phyloP scores from a whole-genome alignment of 2,113 vertebrate species.

The Mus pahari region DNA sequence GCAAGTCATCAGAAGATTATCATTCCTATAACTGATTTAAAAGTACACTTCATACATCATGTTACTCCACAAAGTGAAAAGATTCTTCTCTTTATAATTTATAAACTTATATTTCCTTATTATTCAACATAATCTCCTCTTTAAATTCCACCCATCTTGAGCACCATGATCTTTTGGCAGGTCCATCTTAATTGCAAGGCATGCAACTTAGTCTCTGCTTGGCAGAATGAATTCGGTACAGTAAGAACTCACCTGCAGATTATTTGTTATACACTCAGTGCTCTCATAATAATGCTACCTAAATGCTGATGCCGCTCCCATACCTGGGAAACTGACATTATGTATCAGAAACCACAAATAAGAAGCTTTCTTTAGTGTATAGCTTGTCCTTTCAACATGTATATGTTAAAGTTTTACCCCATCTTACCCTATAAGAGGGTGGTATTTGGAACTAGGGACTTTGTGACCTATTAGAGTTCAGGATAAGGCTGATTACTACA shows the following conservation, averaged over 20 bases:
- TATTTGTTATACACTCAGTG: background rate
- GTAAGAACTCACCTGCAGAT: background rate
- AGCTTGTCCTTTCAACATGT: background rate
- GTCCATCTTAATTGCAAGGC: background rate
- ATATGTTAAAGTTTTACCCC: background rate
- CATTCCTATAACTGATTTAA: background rate
- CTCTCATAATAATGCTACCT: background rate
- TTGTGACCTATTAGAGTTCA: background rate
- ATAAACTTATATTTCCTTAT: background rate
- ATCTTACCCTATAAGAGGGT: background rate
- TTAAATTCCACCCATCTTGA: background rate
- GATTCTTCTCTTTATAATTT: background rate
- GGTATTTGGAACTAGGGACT: background rate
- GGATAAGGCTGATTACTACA: background rate
- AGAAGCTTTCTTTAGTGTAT: background rate
- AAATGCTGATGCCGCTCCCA: background rate
- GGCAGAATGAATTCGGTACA: background rate
- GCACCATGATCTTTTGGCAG: background rate
- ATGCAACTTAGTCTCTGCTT: background rate
- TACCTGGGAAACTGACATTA: background rate
- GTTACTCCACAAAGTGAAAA: slow-evolving; percentile 8
- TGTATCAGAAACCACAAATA: background rate
- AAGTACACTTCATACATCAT: slow-evolving; percentile 12
- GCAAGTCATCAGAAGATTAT: background rate
- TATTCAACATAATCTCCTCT: background rate